Evolutionary conservation across 2,113 vertebrate genomes (phyloP), one percentile per base, ranked within the genome.

Genomic region (Misgurnus anguillicaudatus): DNA sequence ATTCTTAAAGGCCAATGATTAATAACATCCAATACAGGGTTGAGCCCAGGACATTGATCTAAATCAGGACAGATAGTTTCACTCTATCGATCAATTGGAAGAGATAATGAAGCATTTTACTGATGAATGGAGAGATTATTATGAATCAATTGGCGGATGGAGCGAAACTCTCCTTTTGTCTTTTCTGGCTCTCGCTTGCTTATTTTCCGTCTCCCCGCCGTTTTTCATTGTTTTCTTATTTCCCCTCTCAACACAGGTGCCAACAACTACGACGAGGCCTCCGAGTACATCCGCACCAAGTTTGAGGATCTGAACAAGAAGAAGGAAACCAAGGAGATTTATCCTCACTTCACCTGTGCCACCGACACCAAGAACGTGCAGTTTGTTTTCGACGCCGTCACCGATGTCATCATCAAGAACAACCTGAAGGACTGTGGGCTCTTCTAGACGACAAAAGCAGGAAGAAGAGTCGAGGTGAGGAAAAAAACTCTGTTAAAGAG

Each of bases 351-450:
- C 93, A 99, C 97, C 11, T 98, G 97, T 0, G 97, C 97, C 89
- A 99, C 97, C 0, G 97, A 99, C 94, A 99, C 97, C 91, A 98
- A 99, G 95, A 99, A 99, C 89, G 97, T 99, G 90, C 98, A 99
- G 95, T 99, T 99, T 0, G 98, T 99, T 85, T 99, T 99, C 0
- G 97, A 99, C 0, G 98, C 97, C 0, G 98, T 99, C 89, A 99
- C 98, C 0, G 98, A 99, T 0, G 97, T 99, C 92, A 99, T 99
- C 94, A 99, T 99, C 90, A 99, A 99, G 90, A 98, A 98, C 93
- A 99, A 99, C 95, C 95, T 99, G 93, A 98, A 98, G 94, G 98
- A 99, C 91, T 99, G 98, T 13, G 98, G 97, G 73, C 96, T 97
- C 83, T 97, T 97, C 92, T 97, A 89, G 83, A 90, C 67, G 76